Evolutionary conservation across 2,113 vertebrate genomes (phyloP).

Genomic region (Pica pica): DNA sequence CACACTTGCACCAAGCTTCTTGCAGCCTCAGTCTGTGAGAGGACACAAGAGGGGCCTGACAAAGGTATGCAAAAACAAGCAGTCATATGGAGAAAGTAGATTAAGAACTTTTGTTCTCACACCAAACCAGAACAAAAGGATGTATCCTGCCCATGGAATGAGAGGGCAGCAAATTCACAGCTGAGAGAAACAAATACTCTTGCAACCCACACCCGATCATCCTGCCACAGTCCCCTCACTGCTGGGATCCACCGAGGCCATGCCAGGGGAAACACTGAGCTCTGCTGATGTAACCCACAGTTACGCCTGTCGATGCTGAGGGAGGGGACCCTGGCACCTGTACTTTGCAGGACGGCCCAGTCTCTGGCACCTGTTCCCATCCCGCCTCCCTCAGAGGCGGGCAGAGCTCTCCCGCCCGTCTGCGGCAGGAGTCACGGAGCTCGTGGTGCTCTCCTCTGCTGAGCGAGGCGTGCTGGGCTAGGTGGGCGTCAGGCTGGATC

Average conservation of each 20-base stretch:
- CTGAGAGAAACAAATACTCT: background rate
- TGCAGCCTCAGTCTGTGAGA: background rate
- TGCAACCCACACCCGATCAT: background rate
- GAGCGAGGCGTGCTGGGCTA: rapidly evolving
- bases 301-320: rapidly evolving
- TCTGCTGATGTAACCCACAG: background rate
- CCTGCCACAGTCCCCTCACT: background rate
- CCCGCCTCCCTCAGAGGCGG: background rate
- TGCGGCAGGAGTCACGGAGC: background rate
- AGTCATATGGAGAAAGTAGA: background rate
- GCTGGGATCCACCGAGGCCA: background rate
- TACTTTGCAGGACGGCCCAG: background rate
- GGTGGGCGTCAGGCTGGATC: background rate
- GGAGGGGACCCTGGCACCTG: background rate
- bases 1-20: background rate
- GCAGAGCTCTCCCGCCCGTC: background rate
- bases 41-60: background rate
- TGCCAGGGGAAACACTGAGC: rapidly evolving
- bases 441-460: background rate
- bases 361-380: background rate
- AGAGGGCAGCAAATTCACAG: background rate
- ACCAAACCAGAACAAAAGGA: background rate
- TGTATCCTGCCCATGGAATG: background rate
- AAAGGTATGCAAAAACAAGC: background rate
- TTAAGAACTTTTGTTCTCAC: background rate